These are phyloP conservation scores for Maccullochella peelii DNA, from an alignment of 2,113 vertebrate genomes.

Conservation along the genomic window DNA sequence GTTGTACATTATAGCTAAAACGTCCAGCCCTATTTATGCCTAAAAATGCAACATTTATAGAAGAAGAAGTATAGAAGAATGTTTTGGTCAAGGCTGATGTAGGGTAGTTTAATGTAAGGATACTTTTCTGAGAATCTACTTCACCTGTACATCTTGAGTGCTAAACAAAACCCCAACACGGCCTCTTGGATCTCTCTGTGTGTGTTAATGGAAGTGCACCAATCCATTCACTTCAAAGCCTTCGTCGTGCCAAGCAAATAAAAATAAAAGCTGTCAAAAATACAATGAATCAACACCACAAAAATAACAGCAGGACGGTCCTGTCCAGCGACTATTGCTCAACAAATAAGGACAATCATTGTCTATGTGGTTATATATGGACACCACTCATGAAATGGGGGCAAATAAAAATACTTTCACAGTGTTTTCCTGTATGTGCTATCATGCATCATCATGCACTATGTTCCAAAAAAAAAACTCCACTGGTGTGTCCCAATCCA, in stretches of 20 bases:
- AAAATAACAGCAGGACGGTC: background rate
- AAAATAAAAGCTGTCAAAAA: background rate
- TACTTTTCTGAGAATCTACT: no score
- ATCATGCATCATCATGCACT: no score
- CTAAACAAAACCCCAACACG: background rate
- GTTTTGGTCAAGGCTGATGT: background rate
- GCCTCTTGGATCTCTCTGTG: background rate
- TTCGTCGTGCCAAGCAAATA: background rate
- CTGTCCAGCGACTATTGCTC: background rate
- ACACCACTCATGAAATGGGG: background rate
- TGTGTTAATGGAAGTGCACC: no score
- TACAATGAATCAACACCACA: background rate
- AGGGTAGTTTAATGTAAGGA: background rate
- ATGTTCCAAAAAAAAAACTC: background rate
- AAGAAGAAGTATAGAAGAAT: no score
- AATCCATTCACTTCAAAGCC: background rate
- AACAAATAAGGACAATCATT: background rate
- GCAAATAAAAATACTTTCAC: conserved; percentile 1
- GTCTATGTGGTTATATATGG: background rate
- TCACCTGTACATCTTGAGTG: background rate
- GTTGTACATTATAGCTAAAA: background rate
- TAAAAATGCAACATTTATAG: no score
- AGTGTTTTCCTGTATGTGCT: background rate
- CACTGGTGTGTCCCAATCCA: background rate
- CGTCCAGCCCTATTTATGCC: background rate